Conservation (phyloP, 1,140 invertebrate genomes). For the Pseudomyrmex concolor region DNA sequence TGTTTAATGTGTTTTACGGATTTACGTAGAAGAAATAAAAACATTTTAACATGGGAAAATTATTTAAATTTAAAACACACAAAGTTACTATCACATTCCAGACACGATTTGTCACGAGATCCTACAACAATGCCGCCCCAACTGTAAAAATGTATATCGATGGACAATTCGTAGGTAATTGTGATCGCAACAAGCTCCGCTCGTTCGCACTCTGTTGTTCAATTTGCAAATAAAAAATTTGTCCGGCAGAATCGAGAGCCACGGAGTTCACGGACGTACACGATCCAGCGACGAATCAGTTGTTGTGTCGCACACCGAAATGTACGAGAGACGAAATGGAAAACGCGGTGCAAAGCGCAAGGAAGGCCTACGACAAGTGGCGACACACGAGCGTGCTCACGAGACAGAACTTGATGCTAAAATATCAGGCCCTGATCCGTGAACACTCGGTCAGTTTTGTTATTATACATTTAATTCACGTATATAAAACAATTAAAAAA, state of each 20-base stretch:
- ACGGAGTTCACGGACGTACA: slow-evolving; percentile 97
- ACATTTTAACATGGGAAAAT: neutral
- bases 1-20: no score
- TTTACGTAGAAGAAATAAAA: slow-evolving; percentile 8
- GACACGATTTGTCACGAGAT: slow-evolving; percentile 69
- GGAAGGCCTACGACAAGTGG: slow-evolving; percentile 94
- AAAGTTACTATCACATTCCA: slow-evolving; percentile 67
- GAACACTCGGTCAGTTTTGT: slow-evolving; percentile 88
- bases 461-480: neutral
- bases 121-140: slow-evolving; percentile 84
- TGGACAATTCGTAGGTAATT: slow-evolving; percentile 92
- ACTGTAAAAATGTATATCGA: slow-evolving; percentile 97
- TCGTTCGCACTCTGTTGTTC: neutral
- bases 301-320: slow-evolving; percentile 94
- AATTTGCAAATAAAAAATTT: slow-evolving; percentile 1
- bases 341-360: slow-evolving; percentile 93
- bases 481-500: neutral
- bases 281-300: slow-evolving; percentile 96
- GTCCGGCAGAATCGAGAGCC: slow-evolving; percentile 92
- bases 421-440: slow-evolving; percentile 92
- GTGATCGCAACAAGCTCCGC: slow-evolving; percentile 3
- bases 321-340: slow-evolving; percentile 96
- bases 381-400: slow-evolving; percentile 96
- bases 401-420: slow-evolving; percentile 98
- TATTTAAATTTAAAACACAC: neutral